phyloP scores from a whole-genome alignment of 2,888 invertebrate species.

The Heliconius ismenius region DNA sequence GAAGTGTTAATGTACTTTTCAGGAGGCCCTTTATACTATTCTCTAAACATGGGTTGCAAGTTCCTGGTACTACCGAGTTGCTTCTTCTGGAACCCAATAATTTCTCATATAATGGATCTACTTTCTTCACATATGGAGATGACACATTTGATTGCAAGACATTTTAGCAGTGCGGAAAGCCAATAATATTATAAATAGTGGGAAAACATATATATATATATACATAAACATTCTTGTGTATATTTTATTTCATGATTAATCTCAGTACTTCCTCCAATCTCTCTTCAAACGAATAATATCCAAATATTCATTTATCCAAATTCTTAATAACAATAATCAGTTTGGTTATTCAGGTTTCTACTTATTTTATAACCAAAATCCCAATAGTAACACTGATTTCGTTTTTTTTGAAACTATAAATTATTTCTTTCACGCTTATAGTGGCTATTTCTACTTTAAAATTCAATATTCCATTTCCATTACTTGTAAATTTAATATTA shows the following conservation, averaged over 20 bases:
- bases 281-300: too few relatives aligned
- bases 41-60: too few relatives aligned
- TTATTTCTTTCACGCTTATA: not conserved
- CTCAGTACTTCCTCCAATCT: too few relatives aligned
- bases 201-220: too few relatives aligned
- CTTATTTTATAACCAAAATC: not conserved
- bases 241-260: not conserved
- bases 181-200: too few relatives aligned
- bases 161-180: too few relatives aligned
- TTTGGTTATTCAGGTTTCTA: too few relatives aligned
- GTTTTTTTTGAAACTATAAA: not conserved
- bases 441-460: not conserved
- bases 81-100: too few relatives aligned
- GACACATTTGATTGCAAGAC: not conserved
- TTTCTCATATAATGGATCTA: not conserved
- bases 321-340: not conserved
- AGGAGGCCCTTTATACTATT: too few relatives aligned
- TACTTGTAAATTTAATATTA: not conserved
- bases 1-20: too few relatives aligned
- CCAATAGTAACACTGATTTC: not conserved
- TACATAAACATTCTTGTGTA: not conserved
- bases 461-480: slow-evolving; percentile 2
- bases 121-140: not conserved
- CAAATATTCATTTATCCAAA: too few relatives aligned
- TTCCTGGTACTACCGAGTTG: too few relatives aligned